Base-by-base conservation (phyloP, 2,888 invertebrate genomes). In the Ryuthela nishihirai region DNA sequence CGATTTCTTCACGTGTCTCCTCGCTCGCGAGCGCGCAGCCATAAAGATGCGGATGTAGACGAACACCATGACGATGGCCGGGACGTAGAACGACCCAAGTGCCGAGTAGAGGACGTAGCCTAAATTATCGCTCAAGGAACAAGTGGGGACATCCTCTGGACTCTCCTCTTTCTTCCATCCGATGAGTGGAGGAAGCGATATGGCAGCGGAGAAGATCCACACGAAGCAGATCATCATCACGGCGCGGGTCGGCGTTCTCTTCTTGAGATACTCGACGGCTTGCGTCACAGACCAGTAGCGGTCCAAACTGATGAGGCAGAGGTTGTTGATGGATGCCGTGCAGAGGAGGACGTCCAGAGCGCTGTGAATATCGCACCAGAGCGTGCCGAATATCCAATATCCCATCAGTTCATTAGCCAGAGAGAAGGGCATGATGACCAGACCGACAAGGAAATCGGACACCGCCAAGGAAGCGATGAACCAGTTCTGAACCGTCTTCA, bases 51-150 rank as follows among this genome's bases (percentile, higher is more conserved):
- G 85, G 76, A 95, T 94, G 80, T 99, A 99, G 64, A 99, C 98
- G 79, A 98, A 95, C 72, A 98, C 95, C 97, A 99, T 98, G 75
- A 99, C 94, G 76, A 95, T 91, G 72, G 94, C 92, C 63, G 99
- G 98, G 75, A 99, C 92, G 83, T 94, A 99, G 82, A 99, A 99
- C 71, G 97, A 98, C 70, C 98, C 98, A 38, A 63, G 82, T 18
- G 97, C 93, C 18, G 97, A 98, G 78, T 98, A 99, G 59, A 98
- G 80, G 72, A 98, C 97, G 80, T 99, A 98, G 65, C 97, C 95
- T 72, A 94, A 85, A 79, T 97, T 94, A 72, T 91, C 89, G 70
- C 93, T 95, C 74, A 92, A 80, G 89, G 92, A 85, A 48, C 68
- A 69, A 12, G 64, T 58, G 4, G 65, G 64, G 20, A 61, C 62